A percentile compares a stretch with the other conserved stretches of the same genome.
Evolutionary conservation across 2,113 vertebrate species (phyloP).

Genomic region (Cynopterus brachyotis): DNA sequence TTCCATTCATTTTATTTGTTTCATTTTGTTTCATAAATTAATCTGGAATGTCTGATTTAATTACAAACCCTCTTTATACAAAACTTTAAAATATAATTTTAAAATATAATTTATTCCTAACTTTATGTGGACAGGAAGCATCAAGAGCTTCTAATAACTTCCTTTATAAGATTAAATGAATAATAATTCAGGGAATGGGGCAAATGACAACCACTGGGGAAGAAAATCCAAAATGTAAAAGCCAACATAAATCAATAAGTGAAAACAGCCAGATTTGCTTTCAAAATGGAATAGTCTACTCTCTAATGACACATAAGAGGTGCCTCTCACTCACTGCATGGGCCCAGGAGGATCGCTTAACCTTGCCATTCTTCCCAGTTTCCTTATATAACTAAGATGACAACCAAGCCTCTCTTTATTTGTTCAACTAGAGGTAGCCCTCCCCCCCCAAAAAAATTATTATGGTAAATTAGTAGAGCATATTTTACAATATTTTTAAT

Average conservation of each 20-base stretch:
- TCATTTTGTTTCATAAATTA: slow-evolving; percentile 28
- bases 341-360: neutral
- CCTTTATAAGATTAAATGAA: slow-evolving; percentile 30
- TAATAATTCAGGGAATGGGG: neutral
- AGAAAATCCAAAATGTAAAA: slow-evolving; percentile 41
- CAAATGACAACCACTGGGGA: neutral
- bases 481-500: neutral
- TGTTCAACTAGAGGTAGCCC: neutral
- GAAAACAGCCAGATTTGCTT: neutral
- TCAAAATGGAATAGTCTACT: neutral
- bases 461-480: neutral
- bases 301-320: neutral
- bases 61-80: neutral
- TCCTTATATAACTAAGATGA: neutral
- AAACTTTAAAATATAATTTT: slow-evolving; percentile 50
- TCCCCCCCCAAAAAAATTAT: neutral
- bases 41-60: slow-evolving; percentile 37
- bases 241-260: neutral
- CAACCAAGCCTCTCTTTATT: neutral
- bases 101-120: slow-evolving; percentile 41
- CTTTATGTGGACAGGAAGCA: neutral
- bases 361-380: neutral
- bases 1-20: slow-evolving; percentile 46
- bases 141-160: slow-evolving; percentile 34
- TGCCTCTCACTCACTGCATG: neutral